A percentile compares a stretch with the other conserved stretches of the same genome.
Evolutionary conservation across 1,140 invertebrate species (phyloP).

Genomic region (Drosophila athabasca): DNA sequence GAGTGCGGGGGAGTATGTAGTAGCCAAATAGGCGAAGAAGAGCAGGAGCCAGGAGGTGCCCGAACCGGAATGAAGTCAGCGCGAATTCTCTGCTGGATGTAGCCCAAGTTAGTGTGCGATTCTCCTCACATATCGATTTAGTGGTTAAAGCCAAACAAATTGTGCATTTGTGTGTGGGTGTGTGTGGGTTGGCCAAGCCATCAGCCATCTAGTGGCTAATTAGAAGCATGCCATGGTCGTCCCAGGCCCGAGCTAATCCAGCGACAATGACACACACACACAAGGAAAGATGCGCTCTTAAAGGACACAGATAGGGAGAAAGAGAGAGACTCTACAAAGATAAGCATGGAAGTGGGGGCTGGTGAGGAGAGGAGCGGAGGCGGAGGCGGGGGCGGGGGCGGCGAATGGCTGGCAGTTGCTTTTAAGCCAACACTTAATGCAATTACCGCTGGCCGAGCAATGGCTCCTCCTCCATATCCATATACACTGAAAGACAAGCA

Average conservation of each 20-base stretch:
- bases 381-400: constrained; percentile 11
- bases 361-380: too few relatives aligned
- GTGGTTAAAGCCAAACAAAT: constrained; percentile 64
- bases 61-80: constrained; percentile 11
- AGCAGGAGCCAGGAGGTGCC: constrained; percentile 31
- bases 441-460: constrained; percentile 67
- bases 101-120: constrained; percentile 22
- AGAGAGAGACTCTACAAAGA: not conserved
- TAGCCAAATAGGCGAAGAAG: not conserved
- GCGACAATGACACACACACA: constrained; percentile 54
- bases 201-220: constrained; percentile 55
- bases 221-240: constrained; percentile 2
- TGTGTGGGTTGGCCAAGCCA: constrained; percentile 10
- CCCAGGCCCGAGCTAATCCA: constrained; percentile 53
- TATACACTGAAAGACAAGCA: constrained; percentile 14
- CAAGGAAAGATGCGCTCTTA: constrained; percentile 22
- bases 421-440: constrained; percentile 81
- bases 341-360: not conserved
- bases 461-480: constrained; percentile 25
- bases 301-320: constrained; percentile 1
- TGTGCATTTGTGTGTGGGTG: constrained; percentile 14
- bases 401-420: constrained; percentile 22
- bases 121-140: constrained; percentile 63
- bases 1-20: constrained; percentile 11
- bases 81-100: constrained; percentile 35